Conservation (phyloP, 2,888 invertebrate genomes). For the Leucophenga maculata region DNA sequence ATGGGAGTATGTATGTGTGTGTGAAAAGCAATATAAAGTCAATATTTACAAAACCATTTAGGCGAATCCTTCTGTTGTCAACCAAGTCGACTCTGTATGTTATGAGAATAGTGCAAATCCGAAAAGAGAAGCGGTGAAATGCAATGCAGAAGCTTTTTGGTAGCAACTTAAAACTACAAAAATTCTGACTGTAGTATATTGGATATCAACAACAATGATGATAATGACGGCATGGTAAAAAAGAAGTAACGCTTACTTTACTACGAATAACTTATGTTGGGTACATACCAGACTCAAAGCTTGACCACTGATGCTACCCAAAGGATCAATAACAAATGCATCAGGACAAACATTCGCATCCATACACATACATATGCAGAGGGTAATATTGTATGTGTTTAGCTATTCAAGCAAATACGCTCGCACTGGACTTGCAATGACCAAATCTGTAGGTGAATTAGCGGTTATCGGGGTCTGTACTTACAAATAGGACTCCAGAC, state of each 20-base stretch:
- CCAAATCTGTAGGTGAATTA: not conserved
- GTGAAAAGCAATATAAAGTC: slow-evolving; percentile 14
- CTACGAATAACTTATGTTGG: not conserved
- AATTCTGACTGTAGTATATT: not conserved
- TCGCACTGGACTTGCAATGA: slow-evolving; percentile 9
- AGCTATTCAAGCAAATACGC: slow-evolving; percentile 11
- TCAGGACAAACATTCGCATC: slow-evolving; percentile 9
- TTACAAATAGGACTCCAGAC: too few species aligned
- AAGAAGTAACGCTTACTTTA: too few species aligned
- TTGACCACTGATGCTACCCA: slow-evolving; percentile 21
- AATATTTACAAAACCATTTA: slow-evolving; percentile 26
- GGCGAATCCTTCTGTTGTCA: slow-evolving; percentile 23
- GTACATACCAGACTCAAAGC: slow-evolving; percentile 1
- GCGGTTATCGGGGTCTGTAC: too few species aligned
- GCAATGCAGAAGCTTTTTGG: not conserved
- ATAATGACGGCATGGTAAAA: slow-evolving; percentile 22
- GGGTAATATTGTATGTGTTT: not conserved
- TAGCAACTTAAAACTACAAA: slow-evolving; percentile 7
- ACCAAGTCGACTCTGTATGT: slow-evolving; percentile 1
- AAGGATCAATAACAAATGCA: slow-evolving; percentile 24
- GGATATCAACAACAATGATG: slow-evolving; percentile 18
- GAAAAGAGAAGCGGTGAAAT: not conserved
- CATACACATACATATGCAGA: slow-evolving; percentile 7
- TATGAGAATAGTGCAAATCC: not conserved
- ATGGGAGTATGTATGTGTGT: not conserved